Evolutionary conservation across 2,113 vertebrate genomes (phyloP), one percentile per base, ranked within the genome.

Genomic region (Melanostigma gelatinosum): DNA sequence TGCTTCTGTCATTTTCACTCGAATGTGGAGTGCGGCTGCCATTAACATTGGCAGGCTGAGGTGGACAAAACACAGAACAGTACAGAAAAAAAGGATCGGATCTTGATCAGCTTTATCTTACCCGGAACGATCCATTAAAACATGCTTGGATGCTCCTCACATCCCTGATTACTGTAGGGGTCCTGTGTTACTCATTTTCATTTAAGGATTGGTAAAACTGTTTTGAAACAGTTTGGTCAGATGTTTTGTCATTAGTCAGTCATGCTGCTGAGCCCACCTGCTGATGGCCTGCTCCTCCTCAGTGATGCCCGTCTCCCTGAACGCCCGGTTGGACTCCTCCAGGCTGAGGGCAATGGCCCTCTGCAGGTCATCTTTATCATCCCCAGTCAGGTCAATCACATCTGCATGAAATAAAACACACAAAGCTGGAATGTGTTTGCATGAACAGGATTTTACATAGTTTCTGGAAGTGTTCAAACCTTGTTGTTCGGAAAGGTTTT

Each of bases 331-430:
- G 82, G 98, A 99, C 93, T 99, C 98, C 89, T 98, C 98, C 96
- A 99, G 94, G 93, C 98, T 99, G 93, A 99, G 96, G 82, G 98
- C 98, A 79, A 99, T 99, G 62, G 98, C 98, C 90, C 97, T 97
- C 95, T 99, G 98, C 91, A 99, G 97, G 94, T 99, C 98, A 96
- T 99, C 98, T 95, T 99, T 99, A 95, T 99, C 98, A 88, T 99
- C 98, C 73, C 98, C 98, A 77, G 98, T 99, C 93, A 99, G 96
- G 94, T 99, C 98, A 84, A 99, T 99, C 86, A 99, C 97, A 94
- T 98, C 98, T 99, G 94, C 92, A 95, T 86, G 86, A 86, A 42
- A 58, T 61, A 68, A 29, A 3, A 50, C 18, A 69, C 52, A 36
- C 1, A 29, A 40, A 4, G 72, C 29, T 32, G 5, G 22, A 1